Evolutionary conservation across 2,113 vertebrate species (phyloP), one percentile per base, ranked within the genome.

Genomic region (Erythrocercus mccallii): DNA sequence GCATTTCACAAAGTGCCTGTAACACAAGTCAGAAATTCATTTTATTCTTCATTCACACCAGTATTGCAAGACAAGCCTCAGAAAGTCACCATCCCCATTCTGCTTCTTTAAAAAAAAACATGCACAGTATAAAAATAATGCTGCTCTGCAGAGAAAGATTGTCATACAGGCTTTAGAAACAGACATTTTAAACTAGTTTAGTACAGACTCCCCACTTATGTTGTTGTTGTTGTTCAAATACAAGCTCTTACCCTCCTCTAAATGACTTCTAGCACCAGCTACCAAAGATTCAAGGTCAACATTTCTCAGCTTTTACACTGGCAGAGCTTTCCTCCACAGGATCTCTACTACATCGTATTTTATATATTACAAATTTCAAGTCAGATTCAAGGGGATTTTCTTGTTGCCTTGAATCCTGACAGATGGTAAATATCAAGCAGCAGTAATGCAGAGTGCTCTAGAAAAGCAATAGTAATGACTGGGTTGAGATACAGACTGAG

Each of bases 91-190:
- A 47, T 24, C n/a, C 56, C 76, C 31, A 19, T 60, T 62, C 81
- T 66, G 76, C 66, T 92, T 80, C 87, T 86, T 82, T 78, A 86
- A 88, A 90, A 88, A 90, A 92, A 85, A 60, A 51, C 27, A 90
- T 19, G 44, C 69, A 79, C 62, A 77, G 50, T 96, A 92, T 60
- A 96, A 95, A 97, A 94, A 78, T 80, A 94, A 80, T 25, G 42
- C 42, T 95, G 87, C 54, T 89, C 76, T 92, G 51, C 66, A 88
- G 45, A 91, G 37, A 47, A 74, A 68, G 78, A 77, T 21, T 91
- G 84, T 90, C 81, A 58, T 8, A 71, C 2, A 62, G 61, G 45
- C 73, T 87, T 91, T 62, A 69, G 54, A 73, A 95, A 90, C 12
- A 80, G 60, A 17, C n/a, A 31, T 76, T 91, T 81, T 79, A 17